Base-by-base conservation (phyloP, 2,797 vertebrate species). In the Tauraco hartlaubi region DNA sequence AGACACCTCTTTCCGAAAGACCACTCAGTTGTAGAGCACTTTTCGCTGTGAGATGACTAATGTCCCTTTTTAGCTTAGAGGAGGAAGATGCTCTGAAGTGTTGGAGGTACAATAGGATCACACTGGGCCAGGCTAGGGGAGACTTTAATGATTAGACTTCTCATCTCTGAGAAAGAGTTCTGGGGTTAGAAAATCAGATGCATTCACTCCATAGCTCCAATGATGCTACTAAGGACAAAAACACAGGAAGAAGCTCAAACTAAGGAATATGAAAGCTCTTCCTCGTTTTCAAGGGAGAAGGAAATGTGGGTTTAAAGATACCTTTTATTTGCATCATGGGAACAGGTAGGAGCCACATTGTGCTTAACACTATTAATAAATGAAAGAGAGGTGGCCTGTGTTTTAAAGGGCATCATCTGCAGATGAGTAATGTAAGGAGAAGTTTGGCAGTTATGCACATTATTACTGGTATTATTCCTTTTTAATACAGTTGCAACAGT, bases 1-100 rank as follows among this genome's bases (percentile, higher is more conserved):
- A 85, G 94, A 95, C 86, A 95, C 84, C 86, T 77, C 39, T 89
- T 56, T 66, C 84, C 91, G 61, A 18, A 82, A 84, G 22, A 26
- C 49, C 11, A 9, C 52, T 75, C 46, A 26, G 7, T 15, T 91
- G 23, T 41, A 51, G 56, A 59, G 78, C 35, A 59, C 16, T 93
- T 89, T 71, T 43, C 85, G 29, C 49, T 62, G 20, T 48, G 54
- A 91, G 48, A 23, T 62, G 80, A 73, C 41, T 43, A 22, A 44
- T 41, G 28, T 33, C 39, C 62, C 10, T 19, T 68, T 83, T 77
- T 25, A 75, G 26, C 22, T 49, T 68, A 62, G n/a, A 41, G 55
- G 5, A 73, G 37, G 54, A 71, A 80, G 58, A n/a, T 51, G 29
- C 51, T 88, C 51, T 93, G 25, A 78, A 63, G 2, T 26, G 20